Percentiles rank a stretch among this genome's conserved stretches.
Conservation (phyloP, 2,797 vertebrate species). For the Melanotaenia boesemani region DNA sequence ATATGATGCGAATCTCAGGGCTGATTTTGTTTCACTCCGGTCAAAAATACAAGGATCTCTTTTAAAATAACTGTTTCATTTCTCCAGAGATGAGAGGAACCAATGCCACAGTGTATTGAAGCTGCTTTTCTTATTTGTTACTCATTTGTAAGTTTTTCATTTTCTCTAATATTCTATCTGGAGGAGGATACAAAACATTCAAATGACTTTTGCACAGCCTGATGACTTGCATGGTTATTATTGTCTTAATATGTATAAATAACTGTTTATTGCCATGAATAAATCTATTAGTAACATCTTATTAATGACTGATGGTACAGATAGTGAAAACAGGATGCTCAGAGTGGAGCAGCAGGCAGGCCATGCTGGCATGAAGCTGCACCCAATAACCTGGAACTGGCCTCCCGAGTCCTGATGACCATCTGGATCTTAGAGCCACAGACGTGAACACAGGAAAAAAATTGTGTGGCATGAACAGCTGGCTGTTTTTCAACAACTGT, state of each 20-base stretch:
- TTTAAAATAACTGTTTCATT: background rate
- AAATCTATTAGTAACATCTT: conserved; percentile 29
- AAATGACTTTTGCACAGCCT: background rate
- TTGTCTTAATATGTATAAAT: background rate
- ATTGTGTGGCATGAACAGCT: conserved; percentile 30
- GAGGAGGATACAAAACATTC: background rate
- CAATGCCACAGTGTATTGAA: background rate
- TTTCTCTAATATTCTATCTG: conserved; percentile 1
- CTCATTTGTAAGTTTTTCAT: background rate
- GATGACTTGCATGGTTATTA: background rate
- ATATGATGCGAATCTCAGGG: background rate
- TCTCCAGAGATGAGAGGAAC: background rate
- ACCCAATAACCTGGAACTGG: conserved; percentile 44
- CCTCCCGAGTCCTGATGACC: conserved; percentile 46
- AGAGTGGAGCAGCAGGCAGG: conserved; percentile 24
- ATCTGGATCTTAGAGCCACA: conserved; percentile 46
- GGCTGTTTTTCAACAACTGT: conserved; percentile 15
- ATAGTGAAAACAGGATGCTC: conserved; percentile 21
- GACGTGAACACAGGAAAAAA: conserved; percentile 8
- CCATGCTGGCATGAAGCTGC: conserved; percentile 31
- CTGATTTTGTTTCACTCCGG: conserved; percentile 4
- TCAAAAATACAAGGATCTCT: background rate
- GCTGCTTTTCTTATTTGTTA: conserved; percentile 6
- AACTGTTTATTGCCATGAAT: conserved; percentile 6
- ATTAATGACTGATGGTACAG: background rate